phyloP scores from a whole-genome alignment of 2,113 vertebrate genomes.

The Boulengeromyrus knoepffleri region DNA sequence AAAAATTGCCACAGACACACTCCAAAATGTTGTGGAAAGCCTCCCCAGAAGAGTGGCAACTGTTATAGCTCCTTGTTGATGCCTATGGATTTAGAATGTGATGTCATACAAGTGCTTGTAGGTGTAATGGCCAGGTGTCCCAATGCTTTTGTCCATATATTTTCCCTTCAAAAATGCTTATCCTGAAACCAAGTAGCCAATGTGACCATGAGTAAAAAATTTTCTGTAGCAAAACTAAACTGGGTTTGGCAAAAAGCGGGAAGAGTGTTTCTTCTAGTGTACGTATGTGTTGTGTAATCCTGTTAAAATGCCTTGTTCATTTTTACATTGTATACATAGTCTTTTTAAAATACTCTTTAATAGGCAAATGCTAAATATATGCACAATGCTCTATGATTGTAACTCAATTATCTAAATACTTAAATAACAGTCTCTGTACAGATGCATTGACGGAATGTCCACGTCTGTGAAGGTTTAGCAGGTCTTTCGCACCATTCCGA shows the following conservation, averaged over 20 bases:
- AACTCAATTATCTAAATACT: background rate
- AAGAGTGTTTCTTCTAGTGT: background rate
- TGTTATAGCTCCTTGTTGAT: background rate
- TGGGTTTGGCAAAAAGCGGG: background rate
- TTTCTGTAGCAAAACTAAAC: background rate
- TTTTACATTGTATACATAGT: background rate
- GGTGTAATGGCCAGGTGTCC: background rate
- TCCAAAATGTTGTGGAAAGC: background rate
- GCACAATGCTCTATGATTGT: background rate
- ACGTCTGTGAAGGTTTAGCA: conserved; percentile 45
- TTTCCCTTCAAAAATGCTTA: background rate
- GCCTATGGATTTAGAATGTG: background rate
- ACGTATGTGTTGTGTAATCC: background rate
- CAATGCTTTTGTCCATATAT: background rate
- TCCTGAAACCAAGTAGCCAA: background rate
- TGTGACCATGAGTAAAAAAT: background rate
- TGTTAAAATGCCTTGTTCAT: background rate
- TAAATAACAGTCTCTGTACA: background rate
- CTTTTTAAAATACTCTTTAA: background rate
- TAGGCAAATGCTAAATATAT: background rate
- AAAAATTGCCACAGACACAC: background rate
- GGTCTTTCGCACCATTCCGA: conserved; percentile 51
- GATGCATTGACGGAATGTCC: background rate
- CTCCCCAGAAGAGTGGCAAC: too few species aligned
- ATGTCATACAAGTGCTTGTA: background rate